Evolutionary conservation across 2,888 invertebrate genomes (phyloP), one percentile per base, ranked within the genome.

Genomic region (Deroplatys truncata): DNA sequence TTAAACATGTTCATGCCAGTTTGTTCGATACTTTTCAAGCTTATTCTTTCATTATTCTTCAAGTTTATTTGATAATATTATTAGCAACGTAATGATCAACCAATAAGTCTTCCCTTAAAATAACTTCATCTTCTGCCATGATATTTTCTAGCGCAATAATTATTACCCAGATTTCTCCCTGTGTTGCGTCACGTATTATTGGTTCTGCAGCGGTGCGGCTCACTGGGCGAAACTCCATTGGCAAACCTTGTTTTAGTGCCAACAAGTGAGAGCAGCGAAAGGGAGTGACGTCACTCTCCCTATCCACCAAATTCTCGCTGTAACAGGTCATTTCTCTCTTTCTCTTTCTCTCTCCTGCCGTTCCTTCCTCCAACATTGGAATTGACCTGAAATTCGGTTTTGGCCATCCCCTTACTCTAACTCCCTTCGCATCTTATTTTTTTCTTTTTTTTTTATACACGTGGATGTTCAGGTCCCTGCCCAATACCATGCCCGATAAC

Each of bases 381-480:
- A 20, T 83, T 87, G 87, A 82, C 87, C 87, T 87, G 82, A 83
- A 87, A 87, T 87, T 87, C 43, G 35, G 82, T 87, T 87, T 87
- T 16, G 82, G 87, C n/a, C 87, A n/a, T 35, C 83, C 83, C 82
- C 87, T 83, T 87, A 31, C 87, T 83, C 83, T 87, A 82, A 85
- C 49, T 43, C 49, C 31, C 56, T 72, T 72, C 56, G 25, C 56
- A 72, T 72, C 56, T 72, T 72, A 72, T 72, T 72, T 72, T 72
- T 72, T 72, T 72, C 3, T 56, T 25, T 86, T 86, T 56, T 28
- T 86, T 43, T n/a, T 31, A 20, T 25, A 72, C 56, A 72, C 56
- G 56, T 85, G 31, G n/a, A 85, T 31, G 56, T 28, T 10, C 86
- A 49, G 28, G 28, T 86, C 86, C 72, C 86, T 86, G 43, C 25